Percentiles rank a stretch among this genome's conserved stretches.
Evolutionary conservation across 1,140 invertebrate species (phyloP).

Genomic region (Muscidifurax raptorellus): DNA sequence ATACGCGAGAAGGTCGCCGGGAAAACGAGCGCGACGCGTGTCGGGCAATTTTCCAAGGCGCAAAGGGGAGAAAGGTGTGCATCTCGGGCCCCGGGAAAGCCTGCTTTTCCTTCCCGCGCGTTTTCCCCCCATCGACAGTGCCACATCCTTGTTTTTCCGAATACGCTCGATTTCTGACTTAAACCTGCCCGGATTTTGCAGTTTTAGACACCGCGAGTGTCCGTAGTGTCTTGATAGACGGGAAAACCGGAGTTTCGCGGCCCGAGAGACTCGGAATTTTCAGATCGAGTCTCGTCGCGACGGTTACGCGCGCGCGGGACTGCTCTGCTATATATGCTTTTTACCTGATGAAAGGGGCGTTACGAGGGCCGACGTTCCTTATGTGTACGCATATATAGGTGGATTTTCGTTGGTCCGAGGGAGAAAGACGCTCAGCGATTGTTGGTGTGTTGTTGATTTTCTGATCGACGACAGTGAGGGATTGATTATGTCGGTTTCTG

Average conservation of each 20-base stretch:
- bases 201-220: neutral
- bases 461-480: neutral
- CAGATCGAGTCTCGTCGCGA: slow-evolving; percentile 7
- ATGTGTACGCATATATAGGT: neutral
- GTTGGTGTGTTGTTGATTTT: neutral
- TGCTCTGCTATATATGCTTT: slow-evolving; percentile 25
- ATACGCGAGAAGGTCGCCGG: no score
- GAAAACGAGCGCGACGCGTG: no score
- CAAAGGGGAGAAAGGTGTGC: no score
- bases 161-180: slow-evolving; percentile 28
- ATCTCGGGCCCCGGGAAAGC: neutral
- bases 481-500: neutral
- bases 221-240: no score
- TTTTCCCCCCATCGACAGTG: neutral
- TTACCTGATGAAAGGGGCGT: slow-evolving; percentile 27
- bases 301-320: slow-evolving; percentile 29
- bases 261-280: neutral
- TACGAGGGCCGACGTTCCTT: neutral
- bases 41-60: no score
- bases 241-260: neutral
- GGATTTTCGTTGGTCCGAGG: neutral
- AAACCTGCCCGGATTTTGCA: neutral
- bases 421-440: neutral
- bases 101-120: slow-evolving; percentile 26
- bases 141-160: neutral